These are phyloP conservation scores for Poecile montanus DNA, from an alignment of 2,797 vertebrate genomes.

Conservation along the genomic window DNA sequence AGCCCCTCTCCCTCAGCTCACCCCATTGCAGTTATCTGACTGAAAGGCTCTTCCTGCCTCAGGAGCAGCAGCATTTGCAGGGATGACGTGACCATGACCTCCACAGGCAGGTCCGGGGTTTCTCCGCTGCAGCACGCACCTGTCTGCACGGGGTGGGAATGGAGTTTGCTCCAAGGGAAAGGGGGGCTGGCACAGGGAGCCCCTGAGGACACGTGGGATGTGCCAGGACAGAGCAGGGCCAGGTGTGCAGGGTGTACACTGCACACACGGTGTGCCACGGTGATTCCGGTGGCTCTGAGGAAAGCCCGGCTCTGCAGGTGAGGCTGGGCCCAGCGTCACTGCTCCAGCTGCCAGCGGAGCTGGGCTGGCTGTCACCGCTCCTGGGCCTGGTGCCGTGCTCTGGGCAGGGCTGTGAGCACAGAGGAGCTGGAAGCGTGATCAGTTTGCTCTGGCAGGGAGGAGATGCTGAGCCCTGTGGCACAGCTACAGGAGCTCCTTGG, in stretches of 20 bases:
- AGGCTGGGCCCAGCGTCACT: background rate
- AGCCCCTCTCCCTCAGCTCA: background rate
- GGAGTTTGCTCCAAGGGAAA: background rate
- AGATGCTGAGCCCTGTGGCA: background rate
- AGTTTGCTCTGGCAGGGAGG: background rate
- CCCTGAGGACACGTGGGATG: fast-evolving
- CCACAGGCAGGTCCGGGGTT: background rate
- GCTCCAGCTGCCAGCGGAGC: background rate
- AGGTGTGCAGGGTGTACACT: fast-evolving
- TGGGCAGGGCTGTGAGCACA: fast-evolving
- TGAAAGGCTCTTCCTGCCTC: fast-evolving
- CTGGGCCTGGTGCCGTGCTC: fast-evolving
- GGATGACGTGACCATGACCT: fast-evolving
- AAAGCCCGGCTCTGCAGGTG: fast-evolving
- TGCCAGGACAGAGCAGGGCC: fast-evolving
- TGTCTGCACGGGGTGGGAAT: fast-evolving
- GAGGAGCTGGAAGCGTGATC: fast-evolving
- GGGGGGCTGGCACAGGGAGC: fast-evolving
- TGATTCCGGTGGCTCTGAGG: fast-evolving
- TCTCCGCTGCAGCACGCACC: background rate
- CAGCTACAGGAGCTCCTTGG: background rate
- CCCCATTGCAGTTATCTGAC: background rate
- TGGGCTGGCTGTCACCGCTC: fast-evolving
- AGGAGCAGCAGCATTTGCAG: fast-evolving
- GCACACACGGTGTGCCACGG: background rate